These are phyloP conservation scores for Anguilla obscura DNA, from an alignment of 2,797 vertebrate genomes.

Conservation along the genomic window DNA sequence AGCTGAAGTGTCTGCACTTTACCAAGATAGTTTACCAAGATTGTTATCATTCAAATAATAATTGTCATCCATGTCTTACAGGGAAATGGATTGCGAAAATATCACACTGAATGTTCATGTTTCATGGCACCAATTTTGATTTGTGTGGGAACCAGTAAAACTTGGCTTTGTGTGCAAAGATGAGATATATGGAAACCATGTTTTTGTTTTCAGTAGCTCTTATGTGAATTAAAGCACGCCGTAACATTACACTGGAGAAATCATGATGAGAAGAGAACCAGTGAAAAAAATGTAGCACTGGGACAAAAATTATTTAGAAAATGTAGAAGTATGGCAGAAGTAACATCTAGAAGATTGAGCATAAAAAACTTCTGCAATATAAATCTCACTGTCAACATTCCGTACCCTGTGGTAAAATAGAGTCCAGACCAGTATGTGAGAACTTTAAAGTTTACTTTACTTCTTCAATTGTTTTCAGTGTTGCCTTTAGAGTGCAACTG, in stretches of 20 bases:
- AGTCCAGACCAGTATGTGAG: conserved; percentile 21
- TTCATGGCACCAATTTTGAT: background rate
- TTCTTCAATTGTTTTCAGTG: conserved; percentile 33
- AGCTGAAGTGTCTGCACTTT: background rate
- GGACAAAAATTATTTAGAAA: background rate
- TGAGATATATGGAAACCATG: background rate
- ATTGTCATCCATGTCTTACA: background rate
- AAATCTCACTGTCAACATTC: conserved; percentile 37
- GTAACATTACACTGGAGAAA: conserved; percentile 13
- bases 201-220: background rate
- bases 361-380: conserved; percentile 35
- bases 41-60: conserved; percentile 12
- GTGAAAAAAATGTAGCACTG: conserved; percentile 26
- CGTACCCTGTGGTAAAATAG: conserved; percentile 35
- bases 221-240: background rate
- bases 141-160: conserved; percentile 18
- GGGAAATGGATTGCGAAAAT: background rate
- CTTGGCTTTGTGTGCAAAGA: background rate
- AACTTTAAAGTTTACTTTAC: background rate
- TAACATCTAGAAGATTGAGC: conserved; percentile 26
- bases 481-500: conserved; percentile 6
- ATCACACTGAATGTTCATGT: background rate
- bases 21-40: background rate
- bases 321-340: conserved; percentile 18
- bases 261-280: background rate